Percentiles rank a stretch among this genome's conserved stretches.
Evolutionary conservation across 2,888 invertebrate genomes (phyloP).

Genomic region (Oegoconia quadripuncta): DNA sequence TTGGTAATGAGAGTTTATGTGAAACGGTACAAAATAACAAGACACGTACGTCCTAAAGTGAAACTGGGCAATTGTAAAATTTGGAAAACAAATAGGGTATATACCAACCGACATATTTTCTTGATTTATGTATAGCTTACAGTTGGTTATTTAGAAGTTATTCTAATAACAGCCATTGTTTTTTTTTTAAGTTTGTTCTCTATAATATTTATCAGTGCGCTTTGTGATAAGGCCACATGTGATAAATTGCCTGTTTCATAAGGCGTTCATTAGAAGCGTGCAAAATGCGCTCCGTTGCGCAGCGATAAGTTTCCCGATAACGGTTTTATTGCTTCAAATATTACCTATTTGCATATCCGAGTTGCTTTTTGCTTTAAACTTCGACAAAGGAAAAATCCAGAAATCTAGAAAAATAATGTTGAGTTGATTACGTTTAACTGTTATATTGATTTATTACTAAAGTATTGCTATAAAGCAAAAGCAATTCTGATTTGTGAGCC

Average conservation of each 20-base stretch:
- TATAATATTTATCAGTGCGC: slow-evolving; percentile 69
- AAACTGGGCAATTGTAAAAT: slow-evolving; percentile 55
- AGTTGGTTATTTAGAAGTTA: no score
- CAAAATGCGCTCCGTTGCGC: slow-evolving; percentile 74
- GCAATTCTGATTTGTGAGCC: background rate
- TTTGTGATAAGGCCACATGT: slow-evolving; percentile 71
- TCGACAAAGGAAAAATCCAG: slow-evolving; percentile 34
- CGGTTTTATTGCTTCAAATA: slow-evolving; percentile 73
- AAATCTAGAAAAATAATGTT: slow-evolving; percentile 24
- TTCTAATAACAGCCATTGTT: slow-evolving; percentile 55
- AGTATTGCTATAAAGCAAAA: no score
- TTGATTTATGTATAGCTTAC: no score
- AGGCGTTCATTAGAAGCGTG: slow-evolving; percentile 77
- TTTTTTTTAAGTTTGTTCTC: slow-evolving; percentile 61
- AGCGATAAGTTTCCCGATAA: slow-evolving; percentile 70
- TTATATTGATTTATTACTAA: no score
- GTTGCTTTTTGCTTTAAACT: slow-evolving; percentile 41
- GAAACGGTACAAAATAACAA: slow-evolving; percentile 60
- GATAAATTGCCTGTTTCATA: slow-evolving; percentile 79
- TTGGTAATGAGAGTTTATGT: slow-evolving; percentile 67
- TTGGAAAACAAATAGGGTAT: slow-evolving; percentile 40
- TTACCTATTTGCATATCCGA: slow-evolving; percentile 67
- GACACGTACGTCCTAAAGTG: slow-evolving; percentile 56
- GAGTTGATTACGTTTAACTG: slow-evolving; percentile 22
- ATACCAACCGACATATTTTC: no score